Base-by-base conservation (phyloP, 2,888 invertebrate genomes). In the Ferdinandea cuprea region DNA sequence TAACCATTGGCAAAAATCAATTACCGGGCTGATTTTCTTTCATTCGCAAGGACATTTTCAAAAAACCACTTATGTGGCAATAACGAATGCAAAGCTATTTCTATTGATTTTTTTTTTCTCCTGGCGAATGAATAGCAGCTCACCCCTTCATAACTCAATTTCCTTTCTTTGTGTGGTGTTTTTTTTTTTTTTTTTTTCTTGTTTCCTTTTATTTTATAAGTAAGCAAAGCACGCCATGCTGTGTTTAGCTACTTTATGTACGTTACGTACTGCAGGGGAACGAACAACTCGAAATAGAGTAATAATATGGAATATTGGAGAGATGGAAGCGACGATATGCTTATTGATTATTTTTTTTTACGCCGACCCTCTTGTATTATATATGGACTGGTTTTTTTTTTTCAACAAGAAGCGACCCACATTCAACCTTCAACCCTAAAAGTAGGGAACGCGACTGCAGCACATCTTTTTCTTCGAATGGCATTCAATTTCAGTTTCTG, bases 11-110 rank as follows among this genome's bases (percentile, higher is more conserved):
- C 44, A 66, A 73, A 78, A 78, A 78, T 73, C 83, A 83, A 83
- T 83, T 78, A 68, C 83, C 44, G 15, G 40, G 19, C 28, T 58
- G 28, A n/a, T n/a, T n/a, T n/a, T n/a, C n/a, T 50, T 66, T 46
- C 50, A 44, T 15, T 35, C 44, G 52, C 66, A 80, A 50, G 69
- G 69, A 69, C 56, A 50, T 68, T 61, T 50, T 25, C 25, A 25
- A 8, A 25, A 58, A 68, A 66, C 66, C 56, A 73, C 58, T 83
- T 83, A 65, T 78, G 68, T 59, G 71, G 25, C 65, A 59, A 17
- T 66, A 77, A 77, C 77, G 71, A 81, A 77, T 81, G 77, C 71
- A 81, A 71, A 73, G 50, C 58, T 37, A 76, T 76, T 83, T 71
- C 17, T 61, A 77, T 77, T 66, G 71, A 71, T 83, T 83, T 77